These are phyloP conservation scores for Cantharis flavilabris DNA, from an alignment of 2,888 invertebrate species.

Conservation along the genomic window DNA sequence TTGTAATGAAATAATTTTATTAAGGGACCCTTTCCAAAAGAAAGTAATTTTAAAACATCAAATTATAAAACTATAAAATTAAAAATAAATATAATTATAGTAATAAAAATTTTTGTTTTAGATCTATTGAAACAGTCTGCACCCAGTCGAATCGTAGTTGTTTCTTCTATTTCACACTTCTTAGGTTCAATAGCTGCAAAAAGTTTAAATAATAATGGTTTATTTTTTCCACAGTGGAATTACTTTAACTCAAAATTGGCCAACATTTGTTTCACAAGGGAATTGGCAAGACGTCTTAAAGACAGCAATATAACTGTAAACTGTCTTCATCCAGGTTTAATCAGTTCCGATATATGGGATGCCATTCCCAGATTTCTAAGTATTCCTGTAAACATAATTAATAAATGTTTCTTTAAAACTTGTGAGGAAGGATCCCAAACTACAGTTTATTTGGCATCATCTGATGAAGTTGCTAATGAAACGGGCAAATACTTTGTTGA, in stretches of 20 bases:
- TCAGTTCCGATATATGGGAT: slow-evolving; percentile 60
- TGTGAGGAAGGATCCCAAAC: slow-evolving; percentile 82
- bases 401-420: slow-evolving; percentile 70
- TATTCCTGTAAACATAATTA: slow-evolving; percentile 67
- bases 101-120: slow-evolving; percentile 28
- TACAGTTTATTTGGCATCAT: slow-evolving; percentile 73
- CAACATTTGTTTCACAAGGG: slow-evolving; percentile 48
- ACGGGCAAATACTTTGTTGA: slow-evolving; percentile 82
- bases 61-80: neutral
- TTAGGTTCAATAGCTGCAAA: slow-evolving; percentile 73
- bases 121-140: slow-evolving; percentile 49
- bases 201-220: slow-evolving; percentile 74
- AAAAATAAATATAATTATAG: neutral
- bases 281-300: slow-evolving; percentile 47
- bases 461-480: slow-evolving; percentile 72
- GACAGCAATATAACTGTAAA: slow-evolving; percentile 49
- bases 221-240: slow-evolving; percentile 66
- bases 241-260: slow-evolving; percentile 81
- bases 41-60: neutral
- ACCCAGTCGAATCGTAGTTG: slow-evolving; percentile 42
- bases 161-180: slow-evolving; percentile 64
- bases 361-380: slow-evolving; percentile 76
- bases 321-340: slow-evolving; percentile 51
- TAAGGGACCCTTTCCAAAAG: neutral
- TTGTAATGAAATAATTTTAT: neutral